Percentiles rank a stretch among this genome's conserved stretches.
Conservation (phyloP, 1,140 invertebrate genomes). For the Drosophila mayri region DNA sequence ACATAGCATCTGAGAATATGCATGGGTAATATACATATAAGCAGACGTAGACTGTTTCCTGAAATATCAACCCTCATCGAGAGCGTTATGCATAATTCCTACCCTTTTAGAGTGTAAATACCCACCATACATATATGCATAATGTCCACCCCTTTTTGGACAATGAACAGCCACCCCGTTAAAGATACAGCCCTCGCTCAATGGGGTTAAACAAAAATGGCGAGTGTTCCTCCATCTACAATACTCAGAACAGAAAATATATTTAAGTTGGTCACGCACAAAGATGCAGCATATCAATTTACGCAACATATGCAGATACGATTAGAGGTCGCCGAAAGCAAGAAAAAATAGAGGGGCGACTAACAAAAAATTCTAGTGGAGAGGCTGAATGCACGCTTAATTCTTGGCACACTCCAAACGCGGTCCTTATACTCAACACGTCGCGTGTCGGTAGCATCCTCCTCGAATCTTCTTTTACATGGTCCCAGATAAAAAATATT, state of each 20-base stretch:
- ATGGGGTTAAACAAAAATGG: slow-evolving; percentile 78
- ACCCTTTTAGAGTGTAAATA: slow-evolving; percentile 62
- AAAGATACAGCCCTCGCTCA: slow-evolving; percentile 44
- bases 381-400: slow-evolving; percentile 48
- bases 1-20: slow-evolving; percentile 17
- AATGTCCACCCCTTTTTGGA: slow-evolving; percentile 74
- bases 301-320: slow-evolving; percentile 79
- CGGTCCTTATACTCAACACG: slow-evolving; percentile 39
- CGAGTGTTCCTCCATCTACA: slow-evolving; percentile 52
- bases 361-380: slow-evolving; percentile 27
- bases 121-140: slow-evolving; percentile 67
- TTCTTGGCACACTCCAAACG: slow-evolving; percentile 37
- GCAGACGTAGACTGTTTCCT: slow-evolving; percentile 7
- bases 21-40: not conserved
- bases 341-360: slow-evolving; percentile 38
- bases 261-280: slow-evolving; percentile 3
- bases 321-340: slow-evolving; percentile 49
- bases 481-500: slow-evolving; percentile 57
- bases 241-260: slow-evolving; percentile 21
- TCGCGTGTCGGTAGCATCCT: slow-evolving; percentile 76
- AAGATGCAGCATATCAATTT: slow-evolving; percentile 67
- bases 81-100: slow-evolving; percentile 60
- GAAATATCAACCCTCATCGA: slow-evolving; percentile 59
- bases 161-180: slow-evolving; percentile 64
- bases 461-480: slow-evolving; percentile 44